Percentiles rank a stretch among this genome's conserved stretches.
phyloP scores from a whole-genome alignment of 1,140 invertebrate genomes.

The Chymomyza costata region DNA sequence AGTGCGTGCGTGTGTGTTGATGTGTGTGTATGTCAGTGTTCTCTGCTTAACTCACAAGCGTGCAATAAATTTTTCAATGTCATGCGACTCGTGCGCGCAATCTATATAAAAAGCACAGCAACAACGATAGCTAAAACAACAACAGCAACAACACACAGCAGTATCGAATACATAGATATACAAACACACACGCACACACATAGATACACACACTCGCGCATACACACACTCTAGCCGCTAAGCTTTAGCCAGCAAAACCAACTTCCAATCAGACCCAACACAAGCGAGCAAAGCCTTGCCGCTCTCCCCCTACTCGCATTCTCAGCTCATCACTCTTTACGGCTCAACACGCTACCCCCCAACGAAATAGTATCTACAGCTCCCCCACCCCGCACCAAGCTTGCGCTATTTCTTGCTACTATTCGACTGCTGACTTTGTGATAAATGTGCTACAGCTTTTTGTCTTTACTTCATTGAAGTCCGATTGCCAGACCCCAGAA shows the following conservation, averaged over 20 bases:
- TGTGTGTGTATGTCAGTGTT: no score
- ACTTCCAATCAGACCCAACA: conserved; percentile 65
- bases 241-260: conserved; percentile 68
- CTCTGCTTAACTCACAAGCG: conserved; percentile 61
- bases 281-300: no score
- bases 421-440: conserved; percentile 59
- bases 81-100: conserved; percentile 61
- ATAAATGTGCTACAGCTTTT: conserved; percentile 73
- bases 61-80: conserved; percentile 74
- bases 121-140: conserved; percentile 10
- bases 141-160: conserved; percentile 25
- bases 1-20: no score
- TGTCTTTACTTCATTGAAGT: conserved; percentile 72
- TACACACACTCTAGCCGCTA: conserved; percentile 36
- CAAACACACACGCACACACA: background rate
- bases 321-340: conserved; percentile 7
- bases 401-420: no score
- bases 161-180: conserved; percentile 22
- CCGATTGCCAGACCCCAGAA: conserved; percentile 23
- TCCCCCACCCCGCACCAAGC: no score
- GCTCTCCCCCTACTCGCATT: conserved; percentile 10
- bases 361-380: no score
- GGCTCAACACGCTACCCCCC: no score
- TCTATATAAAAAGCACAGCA: conserved; percentile 52
- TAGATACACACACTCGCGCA: background rate